Evolutionary conservation across 2,113 vertebrate species (phyloP).

Genomic region (Enhydra lutris): DNA sequence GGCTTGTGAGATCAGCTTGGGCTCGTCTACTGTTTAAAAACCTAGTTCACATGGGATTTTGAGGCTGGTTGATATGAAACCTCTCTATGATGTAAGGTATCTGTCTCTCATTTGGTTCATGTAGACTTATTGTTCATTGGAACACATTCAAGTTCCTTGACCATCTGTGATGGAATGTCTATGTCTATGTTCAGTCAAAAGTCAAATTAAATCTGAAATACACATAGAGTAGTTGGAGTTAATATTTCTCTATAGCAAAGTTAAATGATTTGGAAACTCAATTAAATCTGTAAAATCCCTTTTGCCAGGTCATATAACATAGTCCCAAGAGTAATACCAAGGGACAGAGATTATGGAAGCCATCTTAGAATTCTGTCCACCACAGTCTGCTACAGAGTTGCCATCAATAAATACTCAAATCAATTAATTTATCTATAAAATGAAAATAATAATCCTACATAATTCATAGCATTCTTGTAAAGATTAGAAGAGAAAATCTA

Average conservation of each 20-base stretch:
- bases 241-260: constrained; percentile 19
- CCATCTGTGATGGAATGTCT: constrained; percentile 56
- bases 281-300: constrained; percentile 47
- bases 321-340: background rate
- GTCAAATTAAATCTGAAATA: constrained; percentile 76
- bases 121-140: constrained; percentile 41
- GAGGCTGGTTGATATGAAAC: background rate
- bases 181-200: constrained; percentile 25
- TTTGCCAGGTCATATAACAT: background rate
- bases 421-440: background rate
- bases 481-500: background rate
- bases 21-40: background rate
- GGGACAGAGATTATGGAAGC: background rate
- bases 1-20: background rate
- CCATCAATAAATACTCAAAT: background rate
- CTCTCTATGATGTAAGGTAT: background rate
- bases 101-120: background rate
- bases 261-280: constrained; percentile 42
- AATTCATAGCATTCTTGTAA: background rate
- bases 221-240: constrained; percentile 48
- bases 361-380: background rate
- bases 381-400: background rate
- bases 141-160: constrained; percentile 43
- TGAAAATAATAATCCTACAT: background rate
- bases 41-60: background rate